Percentiles rank a stretch among this genome's conserved stretches.
These are phyloP conservation scores for Sipha maydis DNA, from an alignment of 2,888 invertebrate genomes.

Conservation along the genomic window DNA sequence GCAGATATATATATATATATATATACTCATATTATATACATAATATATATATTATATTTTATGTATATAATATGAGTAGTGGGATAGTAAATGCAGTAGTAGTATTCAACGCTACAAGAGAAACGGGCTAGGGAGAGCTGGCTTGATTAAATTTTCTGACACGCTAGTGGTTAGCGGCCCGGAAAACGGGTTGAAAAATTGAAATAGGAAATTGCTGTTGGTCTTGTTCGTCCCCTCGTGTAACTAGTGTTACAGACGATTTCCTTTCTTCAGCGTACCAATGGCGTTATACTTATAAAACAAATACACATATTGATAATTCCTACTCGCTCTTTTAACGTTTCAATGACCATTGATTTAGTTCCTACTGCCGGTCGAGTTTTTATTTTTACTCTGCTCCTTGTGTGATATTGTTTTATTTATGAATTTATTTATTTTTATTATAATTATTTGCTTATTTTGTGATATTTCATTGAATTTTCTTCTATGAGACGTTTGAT, in stretches of 20 bases:
- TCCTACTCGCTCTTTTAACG: not conserved
- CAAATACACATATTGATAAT: not conserved
- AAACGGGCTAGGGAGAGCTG: not conserved
- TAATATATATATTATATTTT: not conserved
- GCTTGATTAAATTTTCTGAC: slow-evolving; percentile 56
- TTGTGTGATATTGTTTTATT: not conserved
- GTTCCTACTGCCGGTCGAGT: not conserved
- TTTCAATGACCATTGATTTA: slow-evolving; percentile 33
- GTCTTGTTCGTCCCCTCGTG: not conserved
- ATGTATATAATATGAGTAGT: not conserved
- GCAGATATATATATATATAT: not conserved
- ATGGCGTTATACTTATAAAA: not conserved
- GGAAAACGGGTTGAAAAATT: slow-evolving; percentile 59
- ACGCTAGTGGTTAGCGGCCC: slow-evolving; percentile 40
- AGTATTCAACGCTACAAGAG: not conserved
- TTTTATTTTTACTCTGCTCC: slow-evolving; percentile 5
- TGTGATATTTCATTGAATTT: not conserved
- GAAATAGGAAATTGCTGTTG: slow-evolving; percentile 51
- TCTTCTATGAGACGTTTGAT: not conserved
- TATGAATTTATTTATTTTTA: not conserved
- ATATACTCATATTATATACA: too few relatives aligned
- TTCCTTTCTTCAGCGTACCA: not conserved
- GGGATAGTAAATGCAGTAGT: not conserved
- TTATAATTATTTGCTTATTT: not conserved
- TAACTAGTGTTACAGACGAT: slow-evolving; percentile 18